Evolutionary conservation across 2,888 invertebrate genomes (phyloP), one percentile per base, ranked within the genome.

Genomic region (Dicyrtomina minuta): DNA sequence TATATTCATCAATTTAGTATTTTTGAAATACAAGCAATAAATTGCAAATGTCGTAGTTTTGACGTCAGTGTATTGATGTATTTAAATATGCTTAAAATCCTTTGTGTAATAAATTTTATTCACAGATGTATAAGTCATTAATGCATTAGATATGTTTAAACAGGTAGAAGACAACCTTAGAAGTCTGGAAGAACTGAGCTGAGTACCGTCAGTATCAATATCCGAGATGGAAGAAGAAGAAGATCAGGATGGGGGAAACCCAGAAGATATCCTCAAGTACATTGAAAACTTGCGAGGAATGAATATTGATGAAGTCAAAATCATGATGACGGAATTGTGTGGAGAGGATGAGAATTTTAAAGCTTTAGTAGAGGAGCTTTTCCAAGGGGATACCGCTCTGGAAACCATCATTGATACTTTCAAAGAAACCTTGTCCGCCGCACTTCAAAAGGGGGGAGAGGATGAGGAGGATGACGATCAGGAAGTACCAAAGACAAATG

Each of bases 341-440:
- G 58, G 41, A 12, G 72, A 74, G 12, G 74, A 74, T 26, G 66
- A 59, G 46, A 55, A 41, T 17, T 41, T 66, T 46, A 67, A 70
- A 10, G 69, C 67, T 44, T 55, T 75, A 10, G 39, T 60, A 22
- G 72, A 72, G 13, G 60, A 66, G 15, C n/a, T 58, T 12, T 58
- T 26, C 39, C 5, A 33, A 26, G 2, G 46, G 10, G 27, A 13
- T 15, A n/a, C 26, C 2, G 17, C 24, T 1, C 27, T 46, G 24
- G 62, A 62, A 2, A 49, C 27, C 4, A 24, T 62, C 1, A 62
- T 62, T 12, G 49, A 22, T 6, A 46, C 26, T n/a, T 49, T 49
- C 26, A 49, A 27, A 27, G n/a, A 22, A 20, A 62, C 24, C 13
- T 17, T 58, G 17, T 39, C 27, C 10, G 39, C n/a, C 12, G 39